phyloP scores from a whole-genome alignment of 2,888 invertebrate genomes.

The Charanyca ferruginea region DNA sequence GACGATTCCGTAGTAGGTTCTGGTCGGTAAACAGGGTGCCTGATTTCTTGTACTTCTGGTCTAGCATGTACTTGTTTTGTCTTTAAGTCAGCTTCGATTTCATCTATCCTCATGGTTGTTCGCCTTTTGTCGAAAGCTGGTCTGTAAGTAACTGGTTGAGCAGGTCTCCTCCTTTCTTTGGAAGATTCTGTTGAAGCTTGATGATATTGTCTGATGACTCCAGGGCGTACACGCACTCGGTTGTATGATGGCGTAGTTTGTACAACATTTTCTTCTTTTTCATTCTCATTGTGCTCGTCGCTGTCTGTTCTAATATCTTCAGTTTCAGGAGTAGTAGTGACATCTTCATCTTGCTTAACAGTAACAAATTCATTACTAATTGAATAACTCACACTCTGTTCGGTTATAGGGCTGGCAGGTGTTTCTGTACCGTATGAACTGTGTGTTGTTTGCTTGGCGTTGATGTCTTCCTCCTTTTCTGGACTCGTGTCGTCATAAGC shows the following conservation, averaged over 20 bases:
- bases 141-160: constrained; percentile 85
- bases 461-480: constrained; percentile 74
- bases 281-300: constrained; percentile 65
- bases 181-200: constrained; percentile 81
- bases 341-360: constrained; percentile 72
- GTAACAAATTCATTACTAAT: constrained; percentile 72
- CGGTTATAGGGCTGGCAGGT: constrained; percentile 69
- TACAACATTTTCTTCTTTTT: constrained; percentile 80
- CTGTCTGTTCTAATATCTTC: constrained; percentile 69
- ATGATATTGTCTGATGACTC: constrained; percentile 84
- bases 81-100: constrained; percentile 88
- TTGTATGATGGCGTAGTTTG: constrained; percentile 88
- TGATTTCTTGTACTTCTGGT: constrained; percentile 81
- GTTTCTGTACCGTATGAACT: constrained; percentile 75
- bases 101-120: constrained; percentile 90
- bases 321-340: constrained; percentile 65
- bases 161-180: constrained; percentile 78
- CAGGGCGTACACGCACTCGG: constrained; percentile 84
- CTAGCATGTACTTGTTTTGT: constrained; percentile 86
- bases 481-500: constrained; percentile 72
- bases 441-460: constrained; percentile 75
- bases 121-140: constrained; percentile 86
- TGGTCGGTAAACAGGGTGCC: constrained; percentile 88
- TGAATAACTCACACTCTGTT: constrained; percentile 74
- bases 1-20: constrained; percentile 82